Base-by-base conservation (phyloP, 2,113 vertebrate genomes). In the Synchiropus splendidus region DNA sequence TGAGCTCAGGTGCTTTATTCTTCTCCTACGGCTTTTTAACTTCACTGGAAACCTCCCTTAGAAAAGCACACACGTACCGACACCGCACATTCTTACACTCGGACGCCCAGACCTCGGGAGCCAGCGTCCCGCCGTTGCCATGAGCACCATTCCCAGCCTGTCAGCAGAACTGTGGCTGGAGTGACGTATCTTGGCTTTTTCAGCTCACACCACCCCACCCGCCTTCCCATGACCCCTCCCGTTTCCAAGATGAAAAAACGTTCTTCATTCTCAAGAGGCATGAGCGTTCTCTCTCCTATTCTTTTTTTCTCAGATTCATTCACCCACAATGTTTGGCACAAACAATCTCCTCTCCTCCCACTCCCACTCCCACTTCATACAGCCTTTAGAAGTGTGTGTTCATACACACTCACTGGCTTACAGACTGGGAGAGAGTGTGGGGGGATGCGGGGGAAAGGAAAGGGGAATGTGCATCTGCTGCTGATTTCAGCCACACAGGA, bases 261-360 rank as follows among this genome's bases (percentile, higher is more conserved):
- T 64, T 58, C 53, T 71, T 64, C 61, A 49, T 51, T 61, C 64
- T 67, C 38, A 18, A 57, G 56, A 55, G 61, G 44, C 51, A 64
- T 31, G 72, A 76, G 54, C 62, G 37, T 54, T 62, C 46, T 42
- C 56, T 48, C 45, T 50, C 48, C 52, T 67, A 34, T 65, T 67
- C 62, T 61, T 36, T 45, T 49, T 30, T 8, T 4, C 59, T 72
- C 60, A 58, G 53, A 76, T 75, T 74, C 72, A 74, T 77, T 78
- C 78, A 75, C 54, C 64, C 69, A 73, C 59, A 52, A 54, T 51
- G 62, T 72, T 75, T 77, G 64, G 60, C 68, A 72, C 37, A 50
- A 48, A 54, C 69, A 18, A 39, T 51, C 55, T 69, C 40, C 68
- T 51, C 55, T 69, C 40, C 68, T 72, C 68, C 78, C 51, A 67